Evolutionary conservation across 2,888 invertebrate genomes (phyloP), one percentile per base, ranked within the genome.

Genomic region (Apotomis turbidana): DNA sequence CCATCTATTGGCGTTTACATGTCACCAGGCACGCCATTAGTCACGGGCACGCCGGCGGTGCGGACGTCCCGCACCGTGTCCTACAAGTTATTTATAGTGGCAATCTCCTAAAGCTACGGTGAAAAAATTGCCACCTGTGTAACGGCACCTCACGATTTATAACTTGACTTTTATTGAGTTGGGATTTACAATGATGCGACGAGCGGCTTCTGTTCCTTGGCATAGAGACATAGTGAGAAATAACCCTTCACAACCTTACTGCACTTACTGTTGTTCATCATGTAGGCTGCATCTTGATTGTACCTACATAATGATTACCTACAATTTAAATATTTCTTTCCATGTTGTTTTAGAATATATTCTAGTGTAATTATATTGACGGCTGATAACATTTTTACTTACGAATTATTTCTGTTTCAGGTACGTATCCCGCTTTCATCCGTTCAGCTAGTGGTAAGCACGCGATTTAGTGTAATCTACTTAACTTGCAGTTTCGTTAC

Each of bases 81-180:
- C 83, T 81, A 82, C 81, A 83, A 81, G 87, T 90, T 89, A 92
- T 93, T 92, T 92, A 92, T 91, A 81, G 90, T 76, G 78, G 85
- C 89, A 92, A 93, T 93, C 86, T 91, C 85, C 81, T 84, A 85
- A 82, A 81, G 80, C 81, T 83, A 78, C 78, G 77, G 78, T 79
- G 79, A 83, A 86, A 87, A 86, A 88, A 85, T 84, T 79, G 78
- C 81, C 86, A 87, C 88, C 88, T 88, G 83, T 85, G 83, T 83
- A 79, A 82, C 81, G 81, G 80, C 80, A 79, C 77, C 80, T 78
- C 78, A 81, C 78, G 82, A 90, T 90, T 87, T 90, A 90, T 90
- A 87, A 81, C 86, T 83, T 84, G 58, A 68, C 85, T 87, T 88
- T 86, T 87, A 76, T 77, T 76, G 85, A 82, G 76, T 77, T 79